Evolutionary conservation across 2,113 vertebrate species (phyloP), one percentile per base, ranked within the genome.

Genomic region (Phoenicopterus ruber): DNA sequence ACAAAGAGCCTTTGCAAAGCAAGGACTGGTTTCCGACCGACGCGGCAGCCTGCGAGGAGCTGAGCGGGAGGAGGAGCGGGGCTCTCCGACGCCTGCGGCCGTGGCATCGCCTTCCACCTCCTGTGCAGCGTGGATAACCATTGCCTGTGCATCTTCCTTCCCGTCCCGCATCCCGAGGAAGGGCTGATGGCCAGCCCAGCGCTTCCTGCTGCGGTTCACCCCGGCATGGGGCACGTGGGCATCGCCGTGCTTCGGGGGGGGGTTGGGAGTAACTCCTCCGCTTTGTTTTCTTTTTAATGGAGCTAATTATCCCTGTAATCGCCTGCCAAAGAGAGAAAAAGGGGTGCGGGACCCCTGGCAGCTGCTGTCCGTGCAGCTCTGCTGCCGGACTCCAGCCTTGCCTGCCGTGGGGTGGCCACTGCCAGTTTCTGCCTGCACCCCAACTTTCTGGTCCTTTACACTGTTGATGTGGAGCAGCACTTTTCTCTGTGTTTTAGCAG

Each of bases 401-500:
- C 65, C 59, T 82, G 71, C 61, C 0, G 1, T 5, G 2, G 67
- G 46, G 71, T 46, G 63, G n/a, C 77, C 10, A 3, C 71, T 76
- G 9, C 77, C 2, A 19, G 65, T 85, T 96, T 79, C 73, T 91
- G 70, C 93, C 87, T 96, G 96, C 91, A 34, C 88, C 96, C 91
- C 57, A 28, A 84, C 94, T 96, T 94, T 94, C 92, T 94, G 91
- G 93, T 96, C 97, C 92, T 94, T 96, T 94, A 88, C 94, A 90
- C 96, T 94, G 84, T 90, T 96, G 93, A 92, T 96, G 86, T 96
- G 97, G 97, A 98, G 97, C 97, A 90, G 98, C 97, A 95, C 91
- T 98, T 98, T 96, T 97, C 97, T 98, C 98, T 98, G 98, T 98
- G 98, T 98, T 98, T 98, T 98, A 98, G 97, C 98, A 98, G 98